Conservation (phyloP, 2,888 invertebrate genomes). For the Drosophila peninsularis region DNA sequence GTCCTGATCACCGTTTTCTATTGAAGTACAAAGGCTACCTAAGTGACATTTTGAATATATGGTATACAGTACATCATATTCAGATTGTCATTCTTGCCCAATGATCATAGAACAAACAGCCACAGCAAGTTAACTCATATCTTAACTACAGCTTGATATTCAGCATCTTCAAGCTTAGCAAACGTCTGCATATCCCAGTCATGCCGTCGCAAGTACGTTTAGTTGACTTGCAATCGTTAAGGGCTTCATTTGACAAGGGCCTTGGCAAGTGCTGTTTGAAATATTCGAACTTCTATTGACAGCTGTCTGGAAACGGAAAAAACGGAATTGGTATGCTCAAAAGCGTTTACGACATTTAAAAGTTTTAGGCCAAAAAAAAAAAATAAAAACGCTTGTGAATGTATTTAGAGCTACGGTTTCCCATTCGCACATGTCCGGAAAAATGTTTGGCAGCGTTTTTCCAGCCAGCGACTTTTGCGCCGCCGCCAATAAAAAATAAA, state of each 20-base stretch:
- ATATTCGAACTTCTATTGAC: slow-evolving; percentile 15
- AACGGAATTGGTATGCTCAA: slow-evolving; percentile 34
- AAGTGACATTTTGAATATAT: too few species aligned
- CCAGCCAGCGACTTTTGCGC: slow-evolving; percentile 18
- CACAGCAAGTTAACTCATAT: too few species aligned
- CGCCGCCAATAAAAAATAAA: slow-evolving; percentile 3
- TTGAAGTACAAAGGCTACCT: too few species aligned
- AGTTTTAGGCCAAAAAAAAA: slow-evolving; percentile 31
- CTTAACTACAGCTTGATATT: neutral
- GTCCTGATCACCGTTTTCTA: too few species aligned
- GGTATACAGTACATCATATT: too few species aligned
- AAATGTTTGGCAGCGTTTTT: slow-evolving; percentile 37
- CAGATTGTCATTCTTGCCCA: too few species aligned
- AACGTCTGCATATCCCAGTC: neutral
- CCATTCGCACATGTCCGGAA: slow-evolving; percentile 32
- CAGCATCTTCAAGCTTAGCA: neutral
- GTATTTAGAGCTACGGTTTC: slow-evolving; percentile 29
- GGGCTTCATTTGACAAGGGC: neutral
- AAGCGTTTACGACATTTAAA: slow-evolving; percentile 55
- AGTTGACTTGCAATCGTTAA: neutral
- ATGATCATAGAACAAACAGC: too few species aligned
- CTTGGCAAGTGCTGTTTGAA: neutral
- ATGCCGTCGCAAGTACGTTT: neutral
- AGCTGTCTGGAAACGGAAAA: slow-evolving; percentile 29
- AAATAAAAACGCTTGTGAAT: slow-evolving; percentile 23